Conservation (phyloP, 2,888 invertebrate species). For the Agrilus mali region DNA sequence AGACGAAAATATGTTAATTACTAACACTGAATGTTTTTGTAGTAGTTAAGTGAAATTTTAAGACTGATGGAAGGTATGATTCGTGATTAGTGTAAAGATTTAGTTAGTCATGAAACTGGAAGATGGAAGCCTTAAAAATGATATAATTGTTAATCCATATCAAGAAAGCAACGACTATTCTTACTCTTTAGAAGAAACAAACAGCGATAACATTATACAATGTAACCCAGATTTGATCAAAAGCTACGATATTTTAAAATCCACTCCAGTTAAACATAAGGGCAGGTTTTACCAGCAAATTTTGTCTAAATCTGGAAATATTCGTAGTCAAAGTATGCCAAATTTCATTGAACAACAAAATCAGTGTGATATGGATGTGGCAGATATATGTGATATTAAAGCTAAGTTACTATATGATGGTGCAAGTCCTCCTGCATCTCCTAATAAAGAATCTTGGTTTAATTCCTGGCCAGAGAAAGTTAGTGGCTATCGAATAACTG, state of each 20-base stretch:
- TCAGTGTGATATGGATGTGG: conserved; percentile 12
- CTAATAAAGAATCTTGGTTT: conserved; percentile 31
- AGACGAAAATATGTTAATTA: too few relatives aligned
- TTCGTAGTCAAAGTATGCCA: conserved; percentile 33
- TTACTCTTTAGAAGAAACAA: too few relatives aligned
- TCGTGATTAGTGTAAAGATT: too few relatives aligned
- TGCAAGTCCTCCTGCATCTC: conserved; percentile 17
- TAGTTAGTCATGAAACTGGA: too few relatives aligned
- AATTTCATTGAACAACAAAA: conserved; percentile 27
- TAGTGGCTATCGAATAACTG: conserved; percentile 28
- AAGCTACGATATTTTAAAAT: conserved; percentile 17
- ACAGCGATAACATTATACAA: conserved; percentile 7
- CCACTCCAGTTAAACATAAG: conserved; percentile 19
- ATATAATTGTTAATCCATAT: too few relatives aligned
- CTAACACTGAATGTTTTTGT: too few relatives aligned
- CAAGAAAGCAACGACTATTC: too few relatives aligned
- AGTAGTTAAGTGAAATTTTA: too few relatives aligned
- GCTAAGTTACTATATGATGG: conserved; percentile 18
- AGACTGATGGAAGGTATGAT: too few relatives aligned
- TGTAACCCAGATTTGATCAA: conserved; percentile 16
- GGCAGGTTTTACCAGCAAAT: conserved; percentile 19
- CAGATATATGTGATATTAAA: conserved; percentile 22
- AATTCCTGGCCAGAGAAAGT: conserved; percentile 39
- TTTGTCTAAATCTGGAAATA: conserved; percentile 19
- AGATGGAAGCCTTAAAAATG: too few relatives aligned